Evolutionary conservation across 2,797 vertebrate species (phyloP).

Genomic region (Rhabdomys pumilio): DNA sequence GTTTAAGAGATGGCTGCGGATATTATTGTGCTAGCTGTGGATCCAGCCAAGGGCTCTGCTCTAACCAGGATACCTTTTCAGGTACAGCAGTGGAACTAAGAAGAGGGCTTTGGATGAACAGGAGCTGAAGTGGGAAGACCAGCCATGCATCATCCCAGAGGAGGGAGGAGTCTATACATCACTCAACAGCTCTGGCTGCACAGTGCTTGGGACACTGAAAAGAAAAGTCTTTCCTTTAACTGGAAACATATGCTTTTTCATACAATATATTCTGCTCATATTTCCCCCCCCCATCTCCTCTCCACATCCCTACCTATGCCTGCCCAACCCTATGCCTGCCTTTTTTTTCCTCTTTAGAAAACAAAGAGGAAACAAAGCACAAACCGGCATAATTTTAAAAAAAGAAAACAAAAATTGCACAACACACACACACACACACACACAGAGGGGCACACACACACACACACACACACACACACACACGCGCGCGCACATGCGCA

Average conservation of each 20-base stretch:
- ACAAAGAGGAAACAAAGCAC: background rate
- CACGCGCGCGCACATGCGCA: no score
- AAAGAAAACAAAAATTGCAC: background rate
- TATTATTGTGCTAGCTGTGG: no score
- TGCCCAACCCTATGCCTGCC: background rate
- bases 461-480: background rate
- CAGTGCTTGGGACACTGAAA: background rate
- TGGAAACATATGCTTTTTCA: background rate
- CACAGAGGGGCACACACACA: background rate
- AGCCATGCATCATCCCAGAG: accelerated
- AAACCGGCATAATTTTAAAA: background rate
- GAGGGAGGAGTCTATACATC: background rate
- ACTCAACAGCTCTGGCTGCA: background rate
- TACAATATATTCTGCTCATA: background rate
- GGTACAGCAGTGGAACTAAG: background rate
- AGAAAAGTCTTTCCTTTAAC: background rate
- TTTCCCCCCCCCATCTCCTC: background rate
- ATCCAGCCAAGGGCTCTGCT: background rate
- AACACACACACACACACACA: background rate
- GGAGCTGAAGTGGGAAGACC: background rate
- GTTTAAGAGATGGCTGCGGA: background rate
- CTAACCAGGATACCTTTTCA: background rate
- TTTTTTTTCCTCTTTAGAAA: background rate
- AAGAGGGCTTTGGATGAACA: background rate
- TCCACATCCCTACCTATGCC: background rate